These are phyloP conservation scores for Drosophila setosimentum DNA, from an alignment of 2,888 invertebrate species.

Conservation along the genomic window DNA sequence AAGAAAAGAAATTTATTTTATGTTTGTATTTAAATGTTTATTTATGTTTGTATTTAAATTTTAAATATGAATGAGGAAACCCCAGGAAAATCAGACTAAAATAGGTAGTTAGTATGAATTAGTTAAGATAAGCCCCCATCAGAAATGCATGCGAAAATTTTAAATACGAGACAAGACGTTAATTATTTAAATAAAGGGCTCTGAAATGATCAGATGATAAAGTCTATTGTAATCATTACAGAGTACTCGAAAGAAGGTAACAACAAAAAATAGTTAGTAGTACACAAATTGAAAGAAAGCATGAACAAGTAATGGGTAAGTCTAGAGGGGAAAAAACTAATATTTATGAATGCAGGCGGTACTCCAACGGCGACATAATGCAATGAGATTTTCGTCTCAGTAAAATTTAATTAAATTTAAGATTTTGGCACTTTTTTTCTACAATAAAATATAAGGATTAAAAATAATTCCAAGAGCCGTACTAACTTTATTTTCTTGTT, in stretches of 20 bases:
- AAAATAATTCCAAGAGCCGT: neutral
- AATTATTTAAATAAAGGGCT: neutral
- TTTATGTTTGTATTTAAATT: neutral
- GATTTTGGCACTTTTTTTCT: too few relatives aligned
- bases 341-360: too few relatives aligned
- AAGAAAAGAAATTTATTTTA: neutral
- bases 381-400: neutral
- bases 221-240: neutral
- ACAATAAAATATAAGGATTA: neutral
- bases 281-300: neutral
- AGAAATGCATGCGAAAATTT: neutral
- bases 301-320: neutral
- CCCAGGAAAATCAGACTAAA: neutral
- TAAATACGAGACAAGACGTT: neutral
- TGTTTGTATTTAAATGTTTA: neutral
- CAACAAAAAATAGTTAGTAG: neutral
- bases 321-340: neutral
- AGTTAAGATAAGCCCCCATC: neutral
- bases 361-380: too few relatives aligned
- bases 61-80: neutral
- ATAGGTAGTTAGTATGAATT: neutral
- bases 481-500: neutral
- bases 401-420: neutral
- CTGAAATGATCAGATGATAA: neutral
- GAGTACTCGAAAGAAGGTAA: neutral